These are phyloP conservation scores for Acromyrmex heyeri DNA, from an alignment of 1,140 invertebrate genomes.

Conservation along the genomic window DNA sequence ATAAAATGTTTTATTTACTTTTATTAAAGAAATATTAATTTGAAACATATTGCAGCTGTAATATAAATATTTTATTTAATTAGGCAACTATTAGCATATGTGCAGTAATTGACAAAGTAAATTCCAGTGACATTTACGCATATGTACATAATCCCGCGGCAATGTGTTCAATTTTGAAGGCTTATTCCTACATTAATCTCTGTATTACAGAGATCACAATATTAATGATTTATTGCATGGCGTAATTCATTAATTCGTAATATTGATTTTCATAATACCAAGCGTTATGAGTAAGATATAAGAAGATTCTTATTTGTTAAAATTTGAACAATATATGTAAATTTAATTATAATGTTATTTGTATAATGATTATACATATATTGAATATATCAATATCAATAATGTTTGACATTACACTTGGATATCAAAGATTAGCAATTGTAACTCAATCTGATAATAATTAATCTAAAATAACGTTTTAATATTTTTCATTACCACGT, in stretches of 20 bases:
- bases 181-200: conserved; percentile 40
- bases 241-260: conserved; percentile 35
- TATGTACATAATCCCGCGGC: background rate
- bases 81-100: background rate
- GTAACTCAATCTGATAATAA: too few relatives aligned
- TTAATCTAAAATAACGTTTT: too few relatives aligned
- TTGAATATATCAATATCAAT: background rate
- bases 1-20: background rate
- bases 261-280: background rate
- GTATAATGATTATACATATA: background rate
- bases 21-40: background rate
- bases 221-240: conserved; percentile 45
- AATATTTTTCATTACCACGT: too few relatives aligned
- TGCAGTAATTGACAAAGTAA: conserved; percentile 27
- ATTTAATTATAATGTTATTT: background rate
- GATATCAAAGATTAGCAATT: too few relatives aligned
- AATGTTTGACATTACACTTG: too few relatives aligned
- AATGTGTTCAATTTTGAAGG: conserved; percentile 34
- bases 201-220: conserved; percentile 30
- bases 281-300: background rate
- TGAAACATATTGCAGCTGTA: background rate
- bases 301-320: conserved; percentile 1
- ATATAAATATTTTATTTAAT: conserved; percentile 21
- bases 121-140: conserved; percentile 31
- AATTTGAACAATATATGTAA: background rate